Base-by-base conservation (phyloP, 2,888 invertebrate genomes). In the Tiliacea citrago region DNA sequence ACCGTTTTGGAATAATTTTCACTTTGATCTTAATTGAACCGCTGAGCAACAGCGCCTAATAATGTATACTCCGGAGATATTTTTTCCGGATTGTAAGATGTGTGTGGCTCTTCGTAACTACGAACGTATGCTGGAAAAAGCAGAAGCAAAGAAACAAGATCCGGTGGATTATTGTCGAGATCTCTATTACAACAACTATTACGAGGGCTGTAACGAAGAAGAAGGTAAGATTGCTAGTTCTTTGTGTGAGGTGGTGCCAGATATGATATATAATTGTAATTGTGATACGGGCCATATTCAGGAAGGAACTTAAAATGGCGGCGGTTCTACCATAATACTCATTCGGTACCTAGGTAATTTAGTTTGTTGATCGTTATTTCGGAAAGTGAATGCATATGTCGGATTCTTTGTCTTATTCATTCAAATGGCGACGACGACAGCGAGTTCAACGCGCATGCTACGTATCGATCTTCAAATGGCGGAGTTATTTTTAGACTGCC, bases 41-140 rank as follows among this genome's bases (percentile, higher is more conserved):
- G 45, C 51, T 35, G 63, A 68, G 10, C 21, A 24, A 55, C 42
- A 45, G 49, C 24, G 42, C 18, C 24, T 16, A 1, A 51, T 10
- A 58, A 77, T 77, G 76, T 77, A 77, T 63, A 77, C 76, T 39
- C 69, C 62, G 24, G 76, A 77, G 18, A 63, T 77, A 24, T 77
- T 69, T 21, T 77, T 77, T n/a, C 77, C 77, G 13, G 76, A 77
- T 45, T 77, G 76, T 77, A 57, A 55, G 55, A 49, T 77, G 49
- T 77, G 76, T 21, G 69, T 77, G 10, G 55, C 77, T 24, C 62
- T 77, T 63, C 76, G 76, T 35, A 77, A 77, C 62, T 77, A 63
- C 16, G 77, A 77, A 35, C 69, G 49, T 35, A 77, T 77, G 55
- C 21, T 77, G 12, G 69, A 57, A 51, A 63, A 16, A 35, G 76